Conservation (phyloP, 2,113 vertebrate species). For the Monopterus albus region DNA sequence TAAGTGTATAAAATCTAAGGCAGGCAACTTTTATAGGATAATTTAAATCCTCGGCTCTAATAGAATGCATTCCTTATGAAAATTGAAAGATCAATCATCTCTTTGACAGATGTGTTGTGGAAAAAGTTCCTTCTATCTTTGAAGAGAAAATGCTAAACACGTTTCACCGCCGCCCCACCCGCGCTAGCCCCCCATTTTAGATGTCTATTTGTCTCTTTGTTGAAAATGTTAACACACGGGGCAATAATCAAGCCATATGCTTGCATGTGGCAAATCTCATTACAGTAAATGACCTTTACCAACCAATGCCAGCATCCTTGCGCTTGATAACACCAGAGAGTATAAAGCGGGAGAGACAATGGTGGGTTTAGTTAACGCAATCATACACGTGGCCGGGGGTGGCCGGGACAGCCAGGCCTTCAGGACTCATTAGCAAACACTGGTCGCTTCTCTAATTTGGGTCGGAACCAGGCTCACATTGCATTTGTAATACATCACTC, state of each 20-base stretch:
- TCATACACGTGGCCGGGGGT: conserved; percentile 72
- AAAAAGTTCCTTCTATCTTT: conserved; percentile 63
- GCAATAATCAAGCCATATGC: conserved; percentile 80
- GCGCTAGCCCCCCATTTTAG: conserved; percentile 34
- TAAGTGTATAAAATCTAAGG: conserved; percentile 76
- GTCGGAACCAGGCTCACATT: conserved; percentile 83
- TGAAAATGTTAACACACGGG: conserved; percentile 79
- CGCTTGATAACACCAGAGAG: conserved; percentile 60
- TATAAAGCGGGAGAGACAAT: conserved; percentile 51
- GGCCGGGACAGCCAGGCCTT: conserved; percentile 70
- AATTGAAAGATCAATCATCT: conserved; percentile 81
- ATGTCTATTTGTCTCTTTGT: conserved; percentile 74
- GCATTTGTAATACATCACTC: conserved; percentile 86
- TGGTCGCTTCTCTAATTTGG: conserved; percentile 72
- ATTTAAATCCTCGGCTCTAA: conserved; percentile 76
- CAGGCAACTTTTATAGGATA: conserved; percentile 81
- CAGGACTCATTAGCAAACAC: conserved; percentile 74
- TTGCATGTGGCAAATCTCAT: conserved; percentile 80
- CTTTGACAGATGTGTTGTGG: conserved; percentile 65
- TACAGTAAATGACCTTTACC: conserved; percentile 81
- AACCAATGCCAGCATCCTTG: conserved; percentile 74
- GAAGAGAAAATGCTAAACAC: conserved; percentile 65
- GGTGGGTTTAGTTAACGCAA: conserved; percentile 75
- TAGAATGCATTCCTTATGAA: conserved; percentile 75
- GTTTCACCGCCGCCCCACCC: conserved; percentile 26